Base-by-base conservation (phyloP, 2,113 vertebrate genomes). In the Apteryx mantelli region DNA sequence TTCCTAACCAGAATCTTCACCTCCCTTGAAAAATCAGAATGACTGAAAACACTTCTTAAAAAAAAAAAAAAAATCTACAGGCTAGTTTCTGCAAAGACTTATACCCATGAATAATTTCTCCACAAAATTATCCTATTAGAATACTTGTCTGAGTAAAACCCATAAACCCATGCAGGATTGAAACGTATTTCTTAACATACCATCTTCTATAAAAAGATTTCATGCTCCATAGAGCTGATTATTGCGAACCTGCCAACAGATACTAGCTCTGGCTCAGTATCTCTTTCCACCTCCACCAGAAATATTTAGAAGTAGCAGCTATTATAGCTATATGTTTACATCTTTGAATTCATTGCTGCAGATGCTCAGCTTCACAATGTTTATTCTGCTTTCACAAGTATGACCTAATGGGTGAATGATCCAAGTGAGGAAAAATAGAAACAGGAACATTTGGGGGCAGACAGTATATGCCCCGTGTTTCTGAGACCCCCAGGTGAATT, bases 311-410 rank as follows among this genome's bases (percentile, higher is more conserved):
- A 93, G 4, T 28, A 55, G 78, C 38, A 96, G 71, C 30, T 86
- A 89, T 61, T 82, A 86, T 24, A 83, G 89, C 14, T 74, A 1
- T 60, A 91, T 76, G 48, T 76, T 88, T 68, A 65, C 10, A 32
- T 20, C 80, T 95, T 93, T 87, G 64, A 95, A 96, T 93, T 94
- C 48, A 65, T 56, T 91, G 63, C 92, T 96, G 77, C 87, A 94
- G 74, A 92, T 69, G 19, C 50, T 95, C 52, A 96, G 46, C 19
- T 85, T 82, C 53, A 79, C 83, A 75, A 64, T 13, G 65, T 70
- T 94, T 97, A 52, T 78, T 89, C 88, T 97, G 61, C 66, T 85
- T 89, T 90, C 78, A 61, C 61, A 96, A 81, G 96, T 69, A 78
- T 2, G 79, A 66, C 25, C 26, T 81, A 42, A 86, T 17, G 25